phyloP scores from a whole-genome alignment of 2,113 vertebrate genomes.

The Melanerpes formicivorus region DNA sequence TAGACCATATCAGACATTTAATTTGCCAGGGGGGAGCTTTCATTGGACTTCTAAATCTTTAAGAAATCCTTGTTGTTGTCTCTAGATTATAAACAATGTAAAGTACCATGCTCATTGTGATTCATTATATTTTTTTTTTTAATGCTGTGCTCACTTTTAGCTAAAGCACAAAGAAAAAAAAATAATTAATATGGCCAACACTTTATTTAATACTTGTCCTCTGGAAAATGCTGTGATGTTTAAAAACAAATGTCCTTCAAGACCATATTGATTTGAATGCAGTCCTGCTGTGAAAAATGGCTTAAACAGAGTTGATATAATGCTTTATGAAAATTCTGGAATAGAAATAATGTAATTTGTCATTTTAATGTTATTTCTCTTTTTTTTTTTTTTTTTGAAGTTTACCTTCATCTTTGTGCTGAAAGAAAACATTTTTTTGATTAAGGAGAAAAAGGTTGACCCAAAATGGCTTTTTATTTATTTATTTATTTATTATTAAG shows the following conservation, averaged over 20 bases:
- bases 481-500: not conserved
- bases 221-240: slow-evolving; percentile 6
- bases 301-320: slow-evolving; percentile 20
- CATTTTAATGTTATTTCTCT: not conserved
- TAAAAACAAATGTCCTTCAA: slow-evolving; percentile 17
- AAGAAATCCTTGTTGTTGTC: not conserved
- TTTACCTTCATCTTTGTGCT: slow-evolving; percentile 10
- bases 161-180: not conserved
- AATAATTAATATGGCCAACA: not conserved
- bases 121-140: not conserved
- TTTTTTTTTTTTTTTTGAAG: not conserved
- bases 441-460: not conserved
- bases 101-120: not conserved
- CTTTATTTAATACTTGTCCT: not conserved
- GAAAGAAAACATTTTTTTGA: slow-evolving; percentile 17
- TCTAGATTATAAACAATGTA: not conserved
- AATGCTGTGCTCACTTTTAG: not conserved
- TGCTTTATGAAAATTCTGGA: not conserved
- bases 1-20: not conserved
- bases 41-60: not conserved
- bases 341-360: slow-evolving; percentile 1
- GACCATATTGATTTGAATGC: slow-evolving; percentile 28
- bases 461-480: not conserved
- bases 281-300: not conserved
- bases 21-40: not conserved